Conservation (phyloP, 2,797 vertebrate genomes). For the Spea hammondii region DNA sequence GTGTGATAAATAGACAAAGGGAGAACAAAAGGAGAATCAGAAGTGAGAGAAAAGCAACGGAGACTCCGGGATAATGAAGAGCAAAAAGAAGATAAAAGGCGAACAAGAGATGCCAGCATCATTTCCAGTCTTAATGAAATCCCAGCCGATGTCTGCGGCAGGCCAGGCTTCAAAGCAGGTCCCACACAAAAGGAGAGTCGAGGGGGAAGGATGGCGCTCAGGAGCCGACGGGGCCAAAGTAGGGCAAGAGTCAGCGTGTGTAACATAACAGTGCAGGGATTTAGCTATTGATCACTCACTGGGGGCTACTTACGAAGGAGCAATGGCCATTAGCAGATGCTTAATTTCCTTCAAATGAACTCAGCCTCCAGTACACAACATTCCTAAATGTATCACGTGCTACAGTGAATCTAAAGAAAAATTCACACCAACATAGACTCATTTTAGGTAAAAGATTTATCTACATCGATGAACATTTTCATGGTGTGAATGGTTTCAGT, state of each 20-base stretch:
- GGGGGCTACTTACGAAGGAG: slow-evolving; percentile 28
- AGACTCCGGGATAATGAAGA: slow-evolving; percentile 80
- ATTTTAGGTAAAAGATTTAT: too few relatives aligned
- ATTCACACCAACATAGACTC: background rate
- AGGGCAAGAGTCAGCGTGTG: slow-evolving; percentile 1
- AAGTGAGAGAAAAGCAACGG: slow-evolving; percentile 82
- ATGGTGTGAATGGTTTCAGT: too few relatives aligned
- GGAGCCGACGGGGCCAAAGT: background rate
- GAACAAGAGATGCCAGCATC: slow-evolving; percentile 52
- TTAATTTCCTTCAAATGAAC: slow-evolving; percentile 21
- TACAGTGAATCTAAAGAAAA: background rate
- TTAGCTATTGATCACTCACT: background rate
- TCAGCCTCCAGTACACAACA: background rate
- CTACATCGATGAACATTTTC: too few relatives aligned
- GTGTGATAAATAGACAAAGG: slow-evolving; percentile 99
- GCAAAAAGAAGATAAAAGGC: slow-evolving; percentile 66
- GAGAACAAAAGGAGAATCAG: slow-evolving; percentile 96
- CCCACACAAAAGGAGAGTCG: slow-evolving; percentile 59
- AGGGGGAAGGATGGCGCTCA: slow-evolving; percentile 16
- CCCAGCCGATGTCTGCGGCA: slow-evolving; percentile 23
- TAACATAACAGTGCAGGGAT: slow-evolving; percentile 4
- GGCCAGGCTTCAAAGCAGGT: slow-evolving; percentile 48
- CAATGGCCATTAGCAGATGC: slow-evolving; percentile 15
- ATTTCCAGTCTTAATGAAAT: slow-evolving; percentile 45
- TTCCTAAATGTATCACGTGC: slow-evolving; percentile 4